These are phyloP conservation scores for Ptilonorhynchus violaceus DNA, from an alignment of 2,113 vertebrate genomes.

Conservation along the genomic window DNA sequence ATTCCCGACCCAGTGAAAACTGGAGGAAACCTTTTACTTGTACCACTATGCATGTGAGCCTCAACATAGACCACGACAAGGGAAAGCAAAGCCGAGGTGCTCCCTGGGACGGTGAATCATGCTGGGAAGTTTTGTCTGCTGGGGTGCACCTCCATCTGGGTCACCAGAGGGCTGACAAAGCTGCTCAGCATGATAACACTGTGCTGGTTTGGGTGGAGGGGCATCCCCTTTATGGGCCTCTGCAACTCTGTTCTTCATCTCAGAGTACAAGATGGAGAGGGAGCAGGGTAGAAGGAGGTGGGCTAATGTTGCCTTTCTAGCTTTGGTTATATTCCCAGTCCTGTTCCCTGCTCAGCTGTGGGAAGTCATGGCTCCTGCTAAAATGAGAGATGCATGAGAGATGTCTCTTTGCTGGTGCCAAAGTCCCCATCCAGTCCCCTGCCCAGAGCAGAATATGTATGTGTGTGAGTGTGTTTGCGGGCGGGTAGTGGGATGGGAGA, in stretches of 20 bases:
- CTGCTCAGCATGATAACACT: rapidly evolving
- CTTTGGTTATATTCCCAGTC: background rate
- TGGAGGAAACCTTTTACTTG: background rate
- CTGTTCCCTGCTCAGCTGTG: background rate
- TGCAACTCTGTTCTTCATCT: background rate
- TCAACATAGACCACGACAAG: rapidly evolving
- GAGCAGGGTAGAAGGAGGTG: background rate
- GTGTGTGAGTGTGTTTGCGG: background rate
- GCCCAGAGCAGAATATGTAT: background rate
- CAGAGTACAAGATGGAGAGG: background rate
- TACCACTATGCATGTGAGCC: background rate
- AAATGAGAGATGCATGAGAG: background rate
- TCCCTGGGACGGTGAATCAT: background rate
- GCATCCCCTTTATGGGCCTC: background rate
- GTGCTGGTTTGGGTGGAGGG: background rate
- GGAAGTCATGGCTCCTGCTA: rapidly evolving
- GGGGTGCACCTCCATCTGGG: background rate
- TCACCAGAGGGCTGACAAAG: background rate
- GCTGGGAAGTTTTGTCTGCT: background rate
- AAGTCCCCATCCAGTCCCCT: background rate
- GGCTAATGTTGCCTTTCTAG: background rate
- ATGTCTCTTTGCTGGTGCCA: constrained; percentile 35
- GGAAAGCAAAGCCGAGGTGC: background rate
- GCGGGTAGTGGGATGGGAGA: background rate
- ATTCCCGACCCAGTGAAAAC: background rate